phyloP scores from a whole-genome alignment of 2,888 invertebrate genomes.

The Laothoe populi region DNA sequence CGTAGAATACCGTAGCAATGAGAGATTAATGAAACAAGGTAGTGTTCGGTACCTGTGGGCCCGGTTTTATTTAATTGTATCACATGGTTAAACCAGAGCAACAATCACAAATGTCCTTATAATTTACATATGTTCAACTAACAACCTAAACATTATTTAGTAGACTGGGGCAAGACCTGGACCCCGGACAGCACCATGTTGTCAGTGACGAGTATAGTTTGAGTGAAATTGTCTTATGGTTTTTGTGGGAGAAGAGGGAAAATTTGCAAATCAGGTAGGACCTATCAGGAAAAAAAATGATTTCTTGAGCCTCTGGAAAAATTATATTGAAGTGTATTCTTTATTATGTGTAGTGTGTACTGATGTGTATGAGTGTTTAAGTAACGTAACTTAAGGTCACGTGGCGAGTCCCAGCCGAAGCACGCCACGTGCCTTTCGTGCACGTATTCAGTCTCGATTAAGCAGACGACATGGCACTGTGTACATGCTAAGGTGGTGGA shows the following conservation, averaged over 20 bases:
- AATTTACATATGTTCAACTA: constrained; percentile 9
- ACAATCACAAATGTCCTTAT: constrained; percentile 12
- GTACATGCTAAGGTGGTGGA: background rate
- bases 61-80: constrained; percentile 17
- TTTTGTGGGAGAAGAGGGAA: no score
- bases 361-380: background rate
- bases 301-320: no score
- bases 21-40: background rate
- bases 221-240: no score
- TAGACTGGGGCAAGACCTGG: background rate
- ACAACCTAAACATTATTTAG: constrained; percentile 7
- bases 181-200: background rate
- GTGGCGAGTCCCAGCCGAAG: constrained; percentile 16
- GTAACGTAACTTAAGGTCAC: background rate
- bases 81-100: constrained; percentile 17
- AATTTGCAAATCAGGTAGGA: no score
- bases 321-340: no score
- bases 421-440: constrained; percentile 1
- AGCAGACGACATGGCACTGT: background rate
- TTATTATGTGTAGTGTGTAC: no score
- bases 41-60: constrained; percentile 6
- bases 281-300: no score
- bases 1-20: no score
- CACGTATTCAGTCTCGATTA: background rate
- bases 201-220: background rate